A percentile compares a stretch with the other conserved stretches of the same genome.
These are phyloP conservation scores for Mnemiopsis leidyi DNA, from an alignment of 37 sponge, comb jelly and placozoan genomes.

Conservation along the genomic window DNA sequence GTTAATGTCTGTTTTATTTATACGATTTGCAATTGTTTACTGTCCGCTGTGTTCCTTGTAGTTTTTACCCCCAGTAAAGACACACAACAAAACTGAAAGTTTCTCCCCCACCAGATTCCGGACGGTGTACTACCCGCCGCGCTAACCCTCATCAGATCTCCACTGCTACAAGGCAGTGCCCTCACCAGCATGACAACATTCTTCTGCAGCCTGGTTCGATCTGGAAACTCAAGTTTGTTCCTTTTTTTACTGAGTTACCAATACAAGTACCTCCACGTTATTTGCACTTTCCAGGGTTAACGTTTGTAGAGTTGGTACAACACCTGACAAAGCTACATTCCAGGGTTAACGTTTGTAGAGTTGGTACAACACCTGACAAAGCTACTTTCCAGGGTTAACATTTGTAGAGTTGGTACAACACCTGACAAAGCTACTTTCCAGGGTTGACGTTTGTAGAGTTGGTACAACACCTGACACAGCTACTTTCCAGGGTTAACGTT, in stretches of 20 bases:
- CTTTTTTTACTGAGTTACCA: neutral
- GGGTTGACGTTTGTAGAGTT: conserved; percentile 24
- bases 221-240: conserved; percentile 61
- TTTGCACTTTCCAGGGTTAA: neutral
- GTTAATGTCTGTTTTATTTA: too few relatives aligned
- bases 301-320: conserved; percentile 61
- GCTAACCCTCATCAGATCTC: conserved; percentile 63
- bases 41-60: too few relatives aligned
- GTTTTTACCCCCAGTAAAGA: too few relatives aligned
- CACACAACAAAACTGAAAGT: too few relatives aligned
- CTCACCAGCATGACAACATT: conserved; percentile 33
- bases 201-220: conserved; percentile 63
- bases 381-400: neutral
- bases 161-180: conserved; percentile 67
- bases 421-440: conserved; percentile 43
- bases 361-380: conserved; percentile 59
- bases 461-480: conserved; percentile 45
- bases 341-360: conserved; percentile 59
- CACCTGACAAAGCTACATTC: conserved; percentile 55
- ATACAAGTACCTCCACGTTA: too few relatives aligned
- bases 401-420: conserved; percentile 51
- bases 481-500: conserved; percentile 16
- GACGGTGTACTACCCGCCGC: conserved; percentile 65
- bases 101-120: conserved; percentile 41
- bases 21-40: too few relatives aligned